These are phyloP conservation scores for Zaprionus gabonicus DNA, from an alignment of 1,140 invertebrate genomes.

Conservation along the genomic window DNA sequence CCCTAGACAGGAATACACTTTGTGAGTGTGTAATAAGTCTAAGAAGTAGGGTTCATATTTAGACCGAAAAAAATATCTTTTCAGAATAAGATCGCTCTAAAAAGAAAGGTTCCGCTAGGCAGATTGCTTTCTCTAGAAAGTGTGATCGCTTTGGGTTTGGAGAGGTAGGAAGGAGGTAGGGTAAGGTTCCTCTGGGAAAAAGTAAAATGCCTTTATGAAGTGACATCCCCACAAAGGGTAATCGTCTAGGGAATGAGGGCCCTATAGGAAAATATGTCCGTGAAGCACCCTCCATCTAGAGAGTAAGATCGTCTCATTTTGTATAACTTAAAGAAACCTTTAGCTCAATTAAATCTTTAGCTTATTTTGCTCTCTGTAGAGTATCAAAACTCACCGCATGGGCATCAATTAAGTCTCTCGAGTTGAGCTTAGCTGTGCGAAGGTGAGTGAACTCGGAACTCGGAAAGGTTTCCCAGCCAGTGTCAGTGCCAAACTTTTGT, in stretches of 20 bases:
- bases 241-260: not conserved
- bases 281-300: not conserved
- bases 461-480: conserved; percentile 35
- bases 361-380: not conserved
- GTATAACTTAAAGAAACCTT: not conserved
- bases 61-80: no score
- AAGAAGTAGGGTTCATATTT: no score
- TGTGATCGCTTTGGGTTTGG: no score
- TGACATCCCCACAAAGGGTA: not conserved
- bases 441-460: conserved; percentile 45
- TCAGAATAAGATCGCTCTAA: no score
- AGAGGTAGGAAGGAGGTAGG: no score
- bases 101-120: not conserved
- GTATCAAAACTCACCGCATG: not conserved
- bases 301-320: not conserved
- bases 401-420: conserved; percentile 11
- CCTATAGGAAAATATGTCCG: not conserved
- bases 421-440: not conserved
- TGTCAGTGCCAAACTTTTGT: conserved; percentile 25
- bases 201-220: no score
- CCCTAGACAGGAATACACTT: no score
- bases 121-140: not conserved
- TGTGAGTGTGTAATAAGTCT: no score
- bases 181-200: no score
- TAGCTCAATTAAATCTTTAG: not conserved